Base-by-base conservation (phyloP, 2,888 invertebrate species). In the Gymnoscelis rufifasciata region DNA sequence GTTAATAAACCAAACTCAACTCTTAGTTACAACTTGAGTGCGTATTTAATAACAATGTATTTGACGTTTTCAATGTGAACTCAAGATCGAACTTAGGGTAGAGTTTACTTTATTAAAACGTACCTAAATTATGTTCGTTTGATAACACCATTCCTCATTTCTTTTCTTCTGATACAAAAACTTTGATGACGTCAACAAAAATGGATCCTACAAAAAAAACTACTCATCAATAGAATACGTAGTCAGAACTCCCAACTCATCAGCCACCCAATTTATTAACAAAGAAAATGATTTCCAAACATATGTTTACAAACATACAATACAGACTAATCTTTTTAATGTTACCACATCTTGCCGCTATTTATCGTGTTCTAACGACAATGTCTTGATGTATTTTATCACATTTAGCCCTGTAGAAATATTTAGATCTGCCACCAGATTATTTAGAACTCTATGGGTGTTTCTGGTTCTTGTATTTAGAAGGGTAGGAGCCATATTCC, bases 341-440 rank as follows among this genome's bases (percentile, higher is more conserved):
- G 73, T 80, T 78, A 69, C 78, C 70, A 71, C 74, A 74, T 77
- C 72, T 65, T 66, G 64, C 60, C 59, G 63, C 78, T 64, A 86
- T 87, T 68, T 74, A 81, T 86, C 86, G 83, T 82, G 66, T 64
- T 73, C 64, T 83, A 86, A 86, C 80, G 83, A 88, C 87, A 86
- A 84, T 86, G 82, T 80, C 82, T 83, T 83, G 83, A 83, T 86
- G 68, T 82, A 83, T 84, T 81, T 82, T 81, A 84, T 84, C 82
- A 81, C 81, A 86, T 84, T 84, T 80, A 80, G 81, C 68, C 65
- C 63, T 58, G 77, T 83, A 71, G 75, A 82, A 83, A 82, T 83
- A 83, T 86, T 83, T 81, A 78, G 78, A 72, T 66, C 62, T 63
- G 56, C 12, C 15, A 47, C 51, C 78, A 80, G 13, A 38, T 0